Base-by-base conservation (phyloP, 2,888 invertebrate genomes). In the Oxyscelio sp. region DNA sequence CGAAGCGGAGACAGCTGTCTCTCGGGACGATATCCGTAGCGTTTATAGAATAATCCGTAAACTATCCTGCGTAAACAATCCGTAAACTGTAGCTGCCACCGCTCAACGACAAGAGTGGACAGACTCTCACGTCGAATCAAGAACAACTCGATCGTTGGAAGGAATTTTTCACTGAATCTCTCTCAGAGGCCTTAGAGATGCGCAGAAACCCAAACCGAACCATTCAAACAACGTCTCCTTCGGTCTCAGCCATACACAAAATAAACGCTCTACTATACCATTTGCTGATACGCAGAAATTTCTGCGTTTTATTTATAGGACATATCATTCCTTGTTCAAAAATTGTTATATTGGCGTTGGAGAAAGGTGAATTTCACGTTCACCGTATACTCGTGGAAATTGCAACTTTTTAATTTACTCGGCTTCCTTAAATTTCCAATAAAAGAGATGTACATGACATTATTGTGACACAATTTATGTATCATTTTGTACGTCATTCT, bases 271-370 rank as follows among this genome's bases (percentile, higher is more conserved):
- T 48, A 45, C 61, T 66, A 17, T 59, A 71, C 74, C 66, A 61
- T 58, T 75, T 59, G 58, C 75, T 73, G 80, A 80, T 71, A 59
- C 77, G 56, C 17, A 40, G 34, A 8, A 65, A 71, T 77, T 71
- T 77, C 31, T 71, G 38, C 40, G 66, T 61, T 65, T 66, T 83
- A 82, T 83, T 65, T 77, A 73, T 50, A 9, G n/a, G 50, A 15
- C 27, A 15, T 24, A n/a, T n/a, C 15, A 15, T 34, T 56, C 34
- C 9, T 54, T 11, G 8, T 31, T 24, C 27, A 31, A 65, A 71
- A 65, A 79, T 71, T 71, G 43, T 77, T 66, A 56, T 75, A 74
- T 27, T 34, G 4, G 9, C 2, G 11, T 34, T 34, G 2, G 2
- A 9, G 34, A 11, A 34, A 9, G 2, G 8, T 11, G 34, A 34